Percentiles rank a stretch among this genome's conserved stretches.
Evolutionary conservation across 2,113 vertebrate genomes (phyloP).

Genomic region (Bothrops jararaca): DNA sequence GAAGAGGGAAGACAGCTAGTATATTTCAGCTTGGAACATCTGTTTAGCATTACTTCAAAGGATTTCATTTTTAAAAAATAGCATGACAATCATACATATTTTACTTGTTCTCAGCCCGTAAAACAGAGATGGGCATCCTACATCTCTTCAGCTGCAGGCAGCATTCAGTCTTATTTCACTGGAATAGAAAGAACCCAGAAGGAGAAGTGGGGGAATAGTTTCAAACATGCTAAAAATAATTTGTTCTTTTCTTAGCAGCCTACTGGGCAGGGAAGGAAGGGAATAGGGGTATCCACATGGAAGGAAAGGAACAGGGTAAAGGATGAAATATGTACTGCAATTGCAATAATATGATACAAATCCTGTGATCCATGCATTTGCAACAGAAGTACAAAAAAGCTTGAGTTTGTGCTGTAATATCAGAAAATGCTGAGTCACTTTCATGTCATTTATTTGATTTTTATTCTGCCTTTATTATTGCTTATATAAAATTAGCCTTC

Average conservation of each 20-base stretch:
- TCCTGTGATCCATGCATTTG: background rate
- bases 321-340: background rate
- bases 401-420: background rate
- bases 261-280: background rate
- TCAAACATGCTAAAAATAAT: background rate
- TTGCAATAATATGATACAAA: background rate
- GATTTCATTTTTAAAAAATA: conserved; percentile 41
- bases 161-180: background rate
- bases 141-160: background rate
- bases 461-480: background rate
- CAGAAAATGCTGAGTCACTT: background rate
- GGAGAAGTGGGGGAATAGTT: background rate
- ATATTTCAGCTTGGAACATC: conserved; percentile 63
- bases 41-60: conserved; percentile 68
- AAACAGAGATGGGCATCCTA: conserved; percentile 20
- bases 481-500: background rate
- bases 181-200: background rate
- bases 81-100: conserved; percentile 49
- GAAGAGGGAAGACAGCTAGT: conserved; percentile 64
- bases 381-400: background rate
- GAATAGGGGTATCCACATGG: background rate
- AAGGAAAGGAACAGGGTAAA: background rate
- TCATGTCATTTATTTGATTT: background rate
- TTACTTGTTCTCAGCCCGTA: conserved; percentile 67
- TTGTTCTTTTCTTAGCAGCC: background rate